phyloP scores from a whole-genome alignment of 2,888 invertebrate genomes.

The Idaea straminata region DNA sequence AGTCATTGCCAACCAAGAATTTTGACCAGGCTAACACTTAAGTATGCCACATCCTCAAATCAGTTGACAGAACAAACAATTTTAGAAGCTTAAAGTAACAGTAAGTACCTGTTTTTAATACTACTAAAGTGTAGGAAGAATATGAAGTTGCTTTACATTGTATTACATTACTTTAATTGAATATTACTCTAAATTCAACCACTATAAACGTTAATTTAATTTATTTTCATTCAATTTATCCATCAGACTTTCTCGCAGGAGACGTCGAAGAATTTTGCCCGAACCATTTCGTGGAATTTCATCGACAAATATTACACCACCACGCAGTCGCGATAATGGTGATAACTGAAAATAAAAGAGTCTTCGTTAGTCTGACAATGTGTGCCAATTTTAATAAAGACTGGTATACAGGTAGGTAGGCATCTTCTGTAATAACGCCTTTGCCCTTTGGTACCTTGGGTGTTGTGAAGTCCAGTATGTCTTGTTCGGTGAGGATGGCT shows the following conservation, averaged over 20 bases:
- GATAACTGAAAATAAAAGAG: slow-evolving; percentile 15
- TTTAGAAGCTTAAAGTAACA: too few relatives aligned
- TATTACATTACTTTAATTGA: too few relatives aligned
- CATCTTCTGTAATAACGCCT: too few relatives aligned
- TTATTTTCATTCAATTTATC: neutral
- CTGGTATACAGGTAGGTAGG: neutral
- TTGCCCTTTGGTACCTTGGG: slow-evolving; percentile 45
- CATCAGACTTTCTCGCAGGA: slow-evolving; percentile 7
- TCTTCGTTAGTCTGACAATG: neutral
- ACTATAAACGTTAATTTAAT: too few relatives aligned
- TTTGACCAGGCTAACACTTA: too few relatives aligned
- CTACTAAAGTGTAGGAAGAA: too few relatives aligned
- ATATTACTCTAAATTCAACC: too few relatives aligned
- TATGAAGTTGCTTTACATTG: too few relatives aligned
- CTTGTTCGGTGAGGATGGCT: slow-evolving; percentile 70
- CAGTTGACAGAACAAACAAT: too few relatives aligned
- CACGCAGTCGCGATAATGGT: slow-evolving; percentile 36
- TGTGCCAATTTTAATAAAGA: neutral
- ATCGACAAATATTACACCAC: slow-evolving; percentile 83
- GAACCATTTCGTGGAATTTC: slow-evolving; percentile 83
- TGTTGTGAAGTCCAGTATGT: slow-evolving; percentile 78
- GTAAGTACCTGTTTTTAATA: too few relatives aligned
- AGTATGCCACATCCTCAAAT: too few relatives aligned
- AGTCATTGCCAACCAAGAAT: too few relatives aligned
- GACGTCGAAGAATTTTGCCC: slow-evolving; percentile 83